Evolutionary conservation across 2,888 invertebrate species (phyloP).

Genomic region (Lottia gigantea): DNA sequence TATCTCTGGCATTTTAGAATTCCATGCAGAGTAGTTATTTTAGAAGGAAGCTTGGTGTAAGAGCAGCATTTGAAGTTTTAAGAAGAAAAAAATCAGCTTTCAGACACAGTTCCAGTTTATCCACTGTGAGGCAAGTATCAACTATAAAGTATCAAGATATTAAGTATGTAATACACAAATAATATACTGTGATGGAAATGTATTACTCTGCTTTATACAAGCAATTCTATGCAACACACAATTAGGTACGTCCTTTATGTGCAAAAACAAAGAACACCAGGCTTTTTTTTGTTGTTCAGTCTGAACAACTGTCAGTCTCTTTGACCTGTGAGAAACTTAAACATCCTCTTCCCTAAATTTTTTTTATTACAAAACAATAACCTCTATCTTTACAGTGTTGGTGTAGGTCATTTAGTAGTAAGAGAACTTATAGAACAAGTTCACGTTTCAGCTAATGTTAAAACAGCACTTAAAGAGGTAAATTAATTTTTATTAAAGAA

Average conservation of each 20-base stretch:
- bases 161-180: too few relatives aligned
- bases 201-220: too few relatives aligned
- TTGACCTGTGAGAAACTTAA: too few relatives aligned
- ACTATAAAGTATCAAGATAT: too few relatives aligned
- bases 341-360: too few relatives aligned
- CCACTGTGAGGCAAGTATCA: constrained; percentile 20
- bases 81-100: constrained; percentile 26
- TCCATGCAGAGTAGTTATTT: constrained; percentile 65
- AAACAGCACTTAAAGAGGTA: constrained; percentile 30
- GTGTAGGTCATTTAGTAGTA: constrained; percentile 34
- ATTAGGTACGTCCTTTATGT: too few relatives aligned
- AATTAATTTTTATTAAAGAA: not conserved
- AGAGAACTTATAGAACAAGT: constrained; percentile 33
- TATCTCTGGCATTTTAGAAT: constrained; percentile 39
- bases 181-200: too few relatives aligned
- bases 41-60: constrained; percentile 58
- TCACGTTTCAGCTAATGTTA: constrained; percentile 32
- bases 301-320: too few relatives aligned
- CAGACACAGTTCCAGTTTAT: constrained; percentile 17
- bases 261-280: too few relatives aligned
- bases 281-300: too few relatives aligned
- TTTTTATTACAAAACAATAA: too few relatives aligned
- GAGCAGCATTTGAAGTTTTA: constrained; percentile 64
- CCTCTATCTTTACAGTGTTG: constrained; percentile 26
- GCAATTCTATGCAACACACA: too few relatives aligned